Percentiles rank a stretch among this genome's conserved stretches.
phyloP scores from a whole-genome alignment of 2,113 vertebrate species.

The Gallinago undulata region DNA sequence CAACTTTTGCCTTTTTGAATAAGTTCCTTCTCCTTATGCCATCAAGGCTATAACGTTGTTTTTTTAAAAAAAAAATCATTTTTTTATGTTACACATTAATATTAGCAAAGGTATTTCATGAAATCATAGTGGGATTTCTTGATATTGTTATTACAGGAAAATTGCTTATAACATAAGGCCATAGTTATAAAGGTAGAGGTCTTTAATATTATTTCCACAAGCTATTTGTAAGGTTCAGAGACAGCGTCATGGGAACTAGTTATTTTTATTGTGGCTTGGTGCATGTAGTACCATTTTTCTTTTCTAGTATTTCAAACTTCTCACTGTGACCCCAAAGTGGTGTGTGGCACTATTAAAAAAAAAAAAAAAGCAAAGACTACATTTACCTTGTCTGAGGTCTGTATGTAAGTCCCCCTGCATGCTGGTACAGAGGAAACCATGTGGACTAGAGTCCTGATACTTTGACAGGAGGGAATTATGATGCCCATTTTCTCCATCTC shows the following conservation, averaged over 20 bases:
- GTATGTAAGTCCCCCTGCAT: background rate
- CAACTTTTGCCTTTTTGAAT: background rate
- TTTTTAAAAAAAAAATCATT: background rate
- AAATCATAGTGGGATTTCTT: background rate
- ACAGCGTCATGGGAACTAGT: background rate
- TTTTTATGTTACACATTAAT: background rate
- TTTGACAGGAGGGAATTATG: background rate
- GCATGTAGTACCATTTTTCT: background rate
- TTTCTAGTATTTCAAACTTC: background rate
- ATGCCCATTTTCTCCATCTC: conserved; percentile 29
- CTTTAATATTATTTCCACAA: conserved; percentile 21
- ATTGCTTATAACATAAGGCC: background rate
- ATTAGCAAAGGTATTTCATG: background rate
- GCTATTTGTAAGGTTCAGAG: background rate
- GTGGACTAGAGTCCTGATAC: background rate
- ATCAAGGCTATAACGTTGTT: background rate
- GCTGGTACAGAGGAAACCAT: background rate
- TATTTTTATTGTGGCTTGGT: conserved; percentile 17
- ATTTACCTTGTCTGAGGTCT: background rate
- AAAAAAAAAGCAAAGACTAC: background rate
- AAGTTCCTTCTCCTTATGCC: background rate
- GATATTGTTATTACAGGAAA: conserved; percentile 10
- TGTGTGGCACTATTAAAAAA: background rate
- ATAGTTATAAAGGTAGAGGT: background rate
- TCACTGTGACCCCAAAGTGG: background rate